phyloP scores from a whole-genome alignment of 1,140 invertebrate species.

The Dinoponera quadriceps region DNA sequence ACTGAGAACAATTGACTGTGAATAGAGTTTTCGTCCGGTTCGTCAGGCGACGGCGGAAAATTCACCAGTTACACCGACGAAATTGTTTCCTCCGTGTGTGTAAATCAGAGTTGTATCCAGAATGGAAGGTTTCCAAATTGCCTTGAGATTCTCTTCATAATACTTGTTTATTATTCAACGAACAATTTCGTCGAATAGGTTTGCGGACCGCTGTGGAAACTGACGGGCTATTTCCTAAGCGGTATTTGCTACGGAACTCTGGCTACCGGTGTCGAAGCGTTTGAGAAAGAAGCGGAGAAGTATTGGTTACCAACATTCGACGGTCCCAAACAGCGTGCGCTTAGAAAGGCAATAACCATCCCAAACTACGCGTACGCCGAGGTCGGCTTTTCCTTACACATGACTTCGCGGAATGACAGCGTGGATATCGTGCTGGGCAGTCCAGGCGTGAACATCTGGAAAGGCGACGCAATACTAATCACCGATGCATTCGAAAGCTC shows the following conservation, averaged over 20 bases:
- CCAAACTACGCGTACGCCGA: constrained; percentile 76
- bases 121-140: too few species aligned
- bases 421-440: constrained; percentile 85
- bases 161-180: neutral
- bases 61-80: too few species aligned
- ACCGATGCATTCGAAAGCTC: neutral
- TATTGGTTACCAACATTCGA: constrained; percentile 47
- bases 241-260: constrained; percentile 84
- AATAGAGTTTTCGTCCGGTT: too few species aligned
- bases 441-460: constrained; percentile 87
- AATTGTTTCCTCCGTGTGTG: too few species aligned
- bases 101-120: too few species aligned
- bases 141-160: too few species aligned
- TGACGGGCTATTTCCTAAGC: constrained; percentile 74
- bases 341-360: neutral
- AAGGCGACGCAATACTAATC: constrained; percentile 77
- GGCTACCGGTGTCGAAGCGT: constrained; percentile 19
- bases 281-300: constrained; percentile 52
- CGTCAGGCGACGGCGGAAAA: too few species aligned
- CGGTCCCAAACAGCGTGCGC: neutral
- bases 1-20: too few species aligned
- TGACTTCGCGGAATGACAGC: constrained; percentile 48
- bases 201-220: constrained; percentile 76
- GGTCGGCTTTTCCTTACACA: constrained; percentile 81
- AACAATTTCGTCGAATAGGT: constrained; percentile 64